Percentiles rank a stretch among this genome's conserved stretches.
phyloP scores from a whole-genome alignment of 1,140 invertebrate genomes.

The Pseudomyrmex cubaensis region DNA sequence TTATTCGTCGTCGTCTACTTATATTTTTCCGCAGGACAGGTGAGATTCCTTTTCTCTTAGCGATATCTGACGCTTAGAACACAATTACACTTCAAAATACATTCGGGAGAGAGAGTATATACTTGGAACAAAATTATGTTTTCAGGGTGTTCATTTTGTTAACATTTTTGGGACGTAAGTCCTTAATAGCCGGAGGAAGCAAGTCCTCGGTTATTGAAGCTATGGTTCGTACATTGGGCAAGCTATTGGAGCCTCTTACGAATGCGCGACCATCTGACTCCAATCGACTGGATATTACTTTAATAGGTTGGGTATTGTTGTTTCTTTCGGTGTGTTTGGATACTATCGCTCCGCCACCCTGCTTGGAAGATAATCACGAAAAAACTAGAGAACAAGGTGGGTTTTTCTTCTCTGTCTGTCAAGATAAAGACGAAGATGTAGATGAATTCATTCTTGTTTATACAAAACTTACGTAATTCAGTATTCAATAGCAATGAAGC shows the following conservation, averaged over 20 bases:
- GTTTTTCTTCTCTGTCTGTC: neutral
- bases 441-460: too few species aligned
- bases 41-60: slow-evolving; percentile 75
- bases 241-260: slow-evolving; percentile 86
- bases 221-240: slow-evolving; percentile 87
- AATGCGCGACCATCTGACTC: slow-evolving; percentile 78
- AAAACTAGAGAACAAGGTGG: slow-evolving; percentile 83
- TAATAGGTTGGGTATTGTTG: slow-evolving; percentile 92
- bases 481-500: too few species aligned
- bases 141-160: slow-evolving; percentile 94
- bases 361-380: slow-evolving; percentile 79
- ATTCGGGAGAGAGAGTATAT: neutral
- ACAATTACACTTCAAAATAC: too few species aligned
- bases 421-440: too few species aligned
- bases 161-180: slow-evolving; percentile 94
- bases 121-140: slow-evolving; percentile 54
- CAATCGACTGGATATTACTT: slow-evolving; percentile 83
- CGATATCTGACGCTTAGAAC: neutral
- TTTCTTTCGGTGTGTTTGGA: slow-evolving; percentile 92
- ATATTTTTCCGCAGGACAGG: slow-evolving; percentile 94
- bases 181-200: slow-evolving; percentile 87
- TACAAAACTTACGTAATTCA: too few species aligned
- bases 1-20: slow-evolving; percentile 91
- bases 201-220: slow-evolving; percentile 88
- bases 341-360: slow-evolving; percentile 79